Evolutionary conservation across 2,888 invertebrate species (phyloP).

Genomic region (Agrotis exclamationis): DNA sequence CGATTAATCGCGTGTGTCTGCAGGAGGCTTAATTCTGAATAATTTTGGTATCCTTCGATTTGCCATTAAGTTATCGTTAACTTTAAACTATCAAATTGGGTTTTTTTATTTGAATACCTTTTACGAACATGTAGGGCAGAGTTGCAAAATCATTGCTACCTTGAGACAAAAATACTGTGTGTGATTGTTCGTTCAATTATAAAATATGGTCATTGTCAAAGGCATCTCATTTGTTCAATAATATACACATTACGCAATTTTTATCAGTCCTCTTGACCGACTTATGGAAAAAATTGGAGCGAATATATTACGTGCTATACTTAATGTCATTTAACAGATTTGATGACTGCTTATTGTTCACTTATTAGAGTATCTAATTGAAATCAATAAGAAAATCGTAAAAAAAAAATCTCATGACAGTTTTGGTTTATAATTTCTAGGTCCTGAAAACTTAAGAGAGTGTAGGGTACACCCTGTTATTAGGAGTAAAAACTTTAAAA

Average conservation of each 20-base stretch:
- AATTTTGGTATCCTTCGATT: background rate
- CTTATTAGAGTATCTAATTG: background rate
- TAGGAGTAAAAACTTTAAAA: too few relatives aligned
- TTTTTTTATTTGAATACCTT: background rate
- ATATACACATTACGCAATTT: conserved; percentile 62
- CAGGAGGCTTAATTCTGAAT: too few relatives aligned
- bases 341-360: conserved; percentile 27
- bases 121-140: conserved; percentile 4
- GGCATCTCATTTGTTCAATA: conserved; percentile 63
- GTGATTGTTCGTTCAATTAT: conserved; percentile 58
- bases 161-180: conserved; percentile 57
- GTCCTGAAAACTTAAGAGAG: background rate
- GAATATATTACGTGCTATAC: conserved; percentile 61
- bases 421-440: background rate
- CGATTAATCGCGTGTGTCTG: too few relatives aligned
- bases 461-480: too few relatives aligned
- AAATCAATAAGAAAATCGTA: background rate
- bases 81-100: background rate
- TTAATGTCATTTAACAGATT: conserved; percentile 46
- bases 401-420: too few relatives aligned
- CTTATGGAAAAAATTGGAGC: conserved; percentile 65
- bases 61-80: background rate
- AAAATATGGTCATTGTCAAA: conserved; percentile 69
- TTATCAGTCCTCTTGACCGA: conserved; percentile 68
- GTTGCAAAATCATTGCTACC: conserved; percentile 47